A percentile compares a stretch with the other conserved stretches of the same genome.
These are phyloP conservation scores for Nomada flava DNA, from an alignment of 2,888 invertebrate genomes.

Conservation along the genomic window DNA sequence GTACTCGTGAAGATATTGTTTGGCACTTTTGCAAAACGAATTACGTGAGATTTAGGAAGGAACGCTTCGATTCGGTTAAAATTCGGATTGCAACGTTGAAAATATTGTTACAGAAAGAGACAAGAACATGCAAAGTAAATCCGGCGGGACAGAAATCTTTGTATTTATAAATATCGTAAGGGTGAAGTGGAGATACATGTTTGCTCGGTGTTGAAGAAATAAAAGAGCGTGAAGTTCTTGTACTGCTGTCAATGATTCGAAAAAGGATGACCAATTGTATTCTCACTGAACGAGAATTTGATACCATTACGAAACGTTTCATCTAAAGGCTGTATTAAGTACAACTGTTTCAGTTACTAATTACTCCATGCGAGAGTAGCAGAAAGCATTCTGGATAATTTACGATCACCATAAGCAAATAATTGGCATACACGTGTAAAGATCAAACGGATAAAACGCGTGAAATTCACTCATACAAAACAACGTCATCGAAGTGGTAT, in stretches of 20 bases:
- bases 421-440: constrained; percentile 11
- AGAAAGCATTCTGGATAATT: background rate
- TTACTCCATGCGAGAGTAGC: background rate
- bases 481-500: constrained; percentile 1
- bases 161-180: background rate
- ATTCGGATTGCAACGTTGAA: background rate
- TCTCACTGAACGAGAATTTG: background rate
- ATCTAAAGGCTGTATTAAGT: background rate
- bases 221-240: background rate
- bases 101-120: background rate
- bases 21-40: too few species aligned
- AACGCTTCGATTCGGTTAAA: too few species aligned
- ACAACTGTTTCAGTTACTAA: background rate
- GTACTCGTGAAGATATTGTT: too few species aligned
- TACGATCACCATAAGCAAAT: constrained; percentile 19
- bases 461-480: background rate
- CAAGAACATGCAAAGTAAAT: background rate
- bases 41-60: too few species aligned
- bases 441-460: constrained; percentile 32
- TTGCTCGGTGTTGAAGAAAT: background rate
- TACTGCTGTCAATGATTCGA: background rate
- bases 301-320: background rate
- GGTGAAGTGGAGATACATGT: background rate
- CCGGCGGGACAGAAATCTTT: background rate
- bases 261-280: constrained; percentile 16